Conservation (phyloP, 2,113 vertebrate genomes). For the Trogon surrucura region DNA sequence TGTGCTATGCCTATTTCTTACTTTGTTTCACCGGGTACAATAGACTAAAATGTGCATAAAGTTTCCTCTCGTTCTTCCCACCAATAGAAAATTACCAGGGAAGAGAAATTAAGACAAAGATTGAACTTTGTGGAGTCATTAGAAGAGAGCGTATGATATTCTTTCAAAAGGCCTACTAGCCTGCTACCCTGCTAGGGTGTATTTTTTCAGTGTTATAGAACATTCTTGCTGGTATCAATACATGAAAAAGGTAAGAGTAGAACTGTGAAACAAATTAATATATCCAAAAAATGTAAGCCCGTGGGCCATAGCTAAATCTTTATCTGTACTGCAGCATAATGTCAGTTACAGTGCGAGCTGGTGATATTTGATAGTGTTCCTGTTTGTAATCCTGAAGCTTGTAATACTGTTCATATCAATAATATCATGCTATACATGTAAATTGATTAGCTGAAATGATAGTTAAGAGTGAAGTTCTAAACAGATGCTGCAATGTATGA, state of each 20-base stretch:
- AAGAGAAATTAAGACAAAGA: neutral
- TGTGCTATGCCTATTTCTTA: neutral
- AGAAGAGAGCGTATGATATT: neutral
- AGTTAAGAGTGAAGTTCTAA: neutral
- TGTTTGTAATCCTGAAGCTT: neutral
- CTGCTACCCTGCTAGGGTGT: no score
- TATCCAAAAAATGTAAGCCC: neutral
- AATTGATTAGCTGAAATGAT: neutral
- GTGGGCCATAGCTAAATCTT: neutral
- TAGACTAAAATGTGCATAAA: neutral
- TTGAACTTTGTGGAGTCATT: neutral
- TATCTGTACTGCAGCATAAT: neutral
- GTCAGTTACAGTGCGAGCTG: neutral
- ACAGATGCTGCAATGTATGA: neutral
- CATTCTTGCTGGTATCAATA: neutral
- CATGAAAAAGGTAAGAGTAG: neutral
- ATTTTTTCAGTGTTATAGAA: neutral
- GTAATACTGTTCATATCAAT: neutral
- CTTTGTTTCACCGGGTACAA: neutral
- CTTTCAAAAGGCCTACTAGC: neutral
- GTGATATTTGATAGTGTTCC: neutral
- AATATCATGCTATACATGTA: neutral
- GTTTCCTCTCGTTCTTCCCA: neutral
- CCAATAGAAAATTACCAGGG: neutral
- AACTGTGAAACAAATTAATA: neutral